Evolutionary conservation across 2,797 vertebrate genomes (phyloP), one percentile per base, ranked within the genome.

Genomic region (Halcyon smyrnensis): DNA sequence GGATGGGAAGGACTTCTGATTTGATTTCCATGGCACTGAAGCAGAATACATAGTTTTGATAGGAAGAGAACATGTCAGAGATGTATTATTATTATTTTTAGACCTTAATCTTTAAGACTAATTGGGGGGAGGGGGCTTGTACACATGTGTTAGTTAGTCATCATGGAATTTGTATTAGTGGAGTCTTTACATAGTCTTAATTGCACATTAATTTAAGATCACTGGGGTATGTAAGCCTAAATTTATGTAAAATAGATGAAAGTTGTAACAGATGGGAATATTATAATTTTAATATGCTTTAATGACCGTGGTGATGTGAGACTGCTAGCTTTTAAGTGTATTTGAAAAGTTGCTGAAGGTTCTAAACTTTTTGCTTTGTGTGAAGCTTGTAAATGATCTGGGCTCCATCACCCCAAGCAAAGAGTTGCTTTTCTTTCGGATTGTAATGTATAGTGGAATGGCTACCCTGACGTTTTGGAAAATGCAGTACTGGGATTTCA

Each of bases 381-480:
- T 99, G 98, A 95, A 99, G 97, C 93, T 98, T 99, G 95, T 99
- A 99, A 95, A 99, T 95, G 12, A 99, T 99, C 98, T 99, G 99
- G 97, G 98, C 99, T 54, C 99, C 99, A 56, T 99, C 99, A 54
- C 99, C 99, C 99, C 99, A 99, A 53, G 99, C 98, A 14, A 99
- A 99, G 50, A 99, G 98, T 67, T 99, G 98, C 86, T 98, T 98
- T 70, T 99, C 99, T 93, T 98, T 98, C 3, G 98, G 98, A 65
- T 99, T 98, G 97, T 99, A 99, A 73, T 99, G 98, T 87, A 99
- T 94, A 91, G 98, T 97, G 68, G 98, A 98, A 88, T 99, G 99
- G 94, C 98, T 98, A 46, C 98, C 98, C 67, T 99, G 99, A 50
- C 98, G 98, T 80, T 98, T 99, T 5, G 99, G 99, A 88, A 99